Conservation (phyloP, 30 jellyfish, hydroid and myxozoan species). For the Hydra vulgaris region DNA sequence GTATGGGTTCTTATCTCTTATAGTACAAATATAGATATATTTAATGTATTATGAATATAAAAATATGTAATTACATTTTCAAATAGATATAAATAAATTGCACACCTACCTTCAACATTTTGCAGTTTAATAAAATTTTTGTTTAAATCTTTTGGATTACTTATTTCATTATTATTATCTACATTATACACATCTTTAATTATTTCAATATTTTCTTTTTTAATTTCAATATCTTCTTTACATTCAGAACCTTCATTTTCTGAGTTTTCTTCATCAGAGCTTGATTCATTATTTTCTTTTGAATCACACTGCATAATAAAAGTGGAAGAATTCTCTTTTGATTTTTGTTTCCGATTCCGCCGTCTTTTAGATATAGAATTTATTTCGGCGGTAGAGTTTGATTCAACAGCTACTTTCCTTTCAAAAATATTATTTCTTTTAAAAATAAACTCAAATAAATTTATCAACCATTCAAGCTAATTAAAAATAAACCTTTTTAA, state of each 20-base stretch:
- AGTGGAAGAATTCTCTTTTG: not conserved
- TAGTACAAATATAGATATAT: no score
- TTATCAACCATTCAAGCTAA: not conserved
- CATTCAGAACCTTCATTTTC: no score
- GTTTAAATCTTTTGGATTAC: no score
- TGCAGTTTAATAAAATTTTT: no score
- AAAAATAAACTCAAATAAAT: not conserved
- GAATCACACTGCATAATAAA: not conserved
- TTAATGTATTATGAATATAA: no score
- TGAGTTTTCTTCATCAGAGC: not conserved
- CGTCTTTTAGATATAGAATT: not conserved
- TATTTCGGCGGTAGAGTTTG: not conserved
- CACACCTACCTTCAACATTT: no score
- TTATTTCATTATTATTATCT: no score
- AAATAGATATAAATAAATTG: no score
- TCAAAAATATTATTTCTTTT: no score
- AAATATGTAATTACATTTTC: no score
- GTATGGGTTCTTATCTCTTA: no score
- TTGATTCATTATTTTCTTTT: slow-evolving; percentile 1
- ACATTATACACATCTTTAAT: not conserved
- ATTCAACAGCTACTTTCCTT: not conserved
- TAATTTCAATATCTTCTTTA: no score
- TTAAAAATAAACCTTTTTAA: slow-evolving; percentile 5
- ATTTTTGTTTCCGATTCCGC: not conserved
- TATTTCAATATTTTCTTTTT: not conserved